Conservation (phyloP, 1,140 invertebrate species). For the Saccostrea cuccullata region DNA sequence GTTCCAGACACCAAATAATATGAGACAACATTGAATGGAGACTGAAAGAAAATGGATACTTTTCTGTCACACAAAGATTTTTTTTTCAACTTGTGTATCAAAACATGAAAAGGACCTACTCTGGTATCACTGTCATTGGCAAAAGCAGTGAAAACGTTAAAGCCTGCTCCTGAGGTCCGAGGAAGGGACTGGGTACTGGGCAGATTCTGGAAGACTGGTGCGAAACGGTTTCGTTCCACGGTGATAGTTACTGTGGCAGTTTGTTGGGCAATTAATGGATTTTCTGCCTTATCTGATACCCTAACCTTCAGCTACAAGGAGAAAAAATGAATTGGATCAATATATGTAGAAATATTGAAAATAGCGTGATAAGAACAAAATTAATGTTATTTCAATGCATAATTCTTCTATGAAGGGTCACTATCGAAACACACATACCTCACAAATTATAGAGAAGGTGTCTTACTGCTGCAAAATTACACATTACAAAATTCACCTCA, state of each 20-base stretch:
- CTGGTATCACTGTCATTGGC: conserved; percentile 57
- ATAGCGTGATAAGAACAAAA: too few species aligned
- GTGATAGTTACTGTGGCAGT: conserved; percentile 88
- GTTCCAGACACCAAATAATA: conserved; percentile 55
- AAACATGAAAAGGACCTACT: neutral
- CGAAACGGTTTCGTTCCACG: conserved; percentile 86
- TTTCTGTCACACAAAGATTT: too few species aligned
- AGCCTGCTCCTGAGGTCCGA: conserved; percentile 47
- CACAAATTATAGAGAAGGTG: too few species aligned
- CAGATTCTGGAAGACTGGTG: conserved; percentile 73
- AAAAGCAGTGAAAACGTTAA: conserved; percentile 48
- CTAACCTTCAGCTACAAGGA: conserved; percentile 59
- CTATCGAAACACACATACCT: too few species aligned
- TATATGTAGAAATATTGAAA: too few species aligned
- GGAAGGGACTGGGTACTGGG: conserved; percentile 74
- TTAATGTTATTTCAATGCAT: too few species aligned
- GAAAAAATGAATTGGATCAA: too few species aligned
- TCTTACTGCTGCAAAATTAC: too few species aligned
- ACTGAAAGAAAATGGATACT: conserved; percentile 41
- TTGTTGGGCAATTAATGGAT: conserved; percentile 46
- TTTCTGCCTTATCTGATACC: conserved; percentile 61
- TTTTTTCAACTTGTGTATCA: too few species aligned
- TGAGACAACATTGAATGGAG: conserved; percentile 57
- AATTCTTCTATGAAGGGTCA: too few species aligned
- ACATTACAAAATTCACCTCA: too few species aligned